Base-by-base conservation (phyloP, 2,113 vertebrate species). In the Callipepla squamata region DNA sequence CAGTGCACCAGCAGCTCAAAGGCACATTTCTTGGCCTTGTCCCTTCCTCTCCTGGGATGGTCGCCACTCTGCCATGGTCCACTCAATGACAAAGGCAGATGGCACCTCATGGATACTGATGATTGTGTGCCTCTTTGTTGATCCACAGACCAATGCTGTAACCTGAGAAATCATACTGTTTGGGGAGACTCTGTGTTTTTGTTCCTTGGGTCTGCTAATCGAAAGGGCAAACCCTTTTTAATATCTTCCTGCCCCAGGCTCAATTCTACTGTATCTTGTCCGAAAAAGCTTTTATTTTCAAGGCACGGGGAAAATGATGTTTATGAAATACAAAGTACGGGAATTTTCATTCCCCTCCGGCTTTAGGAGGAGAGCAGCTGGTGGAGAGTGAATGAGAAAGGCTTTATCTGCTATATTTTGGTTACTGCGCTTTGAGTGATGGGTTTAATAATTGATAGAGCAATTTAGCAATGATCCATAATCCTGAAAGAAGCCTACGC, bases 391-490 rank as follows among this genome's bases (percentile, higher is more conserved):
- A 78, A 89, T 96, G 89, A 89, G 94, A 94, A 95, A 87, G 70
- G 94, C 94, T 96, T 96, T 91, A 92, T 95, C 85, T 95, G 89
- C 81, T 93, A 6, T 94, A 90, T 94, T 96, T 96, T 92, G 93
- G 94, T 97, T 95, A 91, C 95, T 94, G 87, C 0, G 9, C 88
- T 87, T 94, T 95, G 91, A 95, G 77, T 95, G 91, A 94, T 93
- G 89, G 92, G 92, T 95, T 94, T 96, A 94, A 93, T 96, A 96
- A 96, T 94, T 94, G 96, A 97, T 95, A 96, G 94, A 95, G 93
- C 90, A 96, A 92, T 94, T 94, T 96, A 93, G 92, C 88, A 94
- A 92, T 97, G 96, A 94, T 96, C 94, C 90, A 93, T 95, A 97
- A 95, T 95, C 89, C 92, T 68, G 70, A 95, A 96, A 93, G 81